Conservation (phyloP, 37 sponge, comb jelly and placozoan genomes). For the Corticium candelabrum region DNA sequence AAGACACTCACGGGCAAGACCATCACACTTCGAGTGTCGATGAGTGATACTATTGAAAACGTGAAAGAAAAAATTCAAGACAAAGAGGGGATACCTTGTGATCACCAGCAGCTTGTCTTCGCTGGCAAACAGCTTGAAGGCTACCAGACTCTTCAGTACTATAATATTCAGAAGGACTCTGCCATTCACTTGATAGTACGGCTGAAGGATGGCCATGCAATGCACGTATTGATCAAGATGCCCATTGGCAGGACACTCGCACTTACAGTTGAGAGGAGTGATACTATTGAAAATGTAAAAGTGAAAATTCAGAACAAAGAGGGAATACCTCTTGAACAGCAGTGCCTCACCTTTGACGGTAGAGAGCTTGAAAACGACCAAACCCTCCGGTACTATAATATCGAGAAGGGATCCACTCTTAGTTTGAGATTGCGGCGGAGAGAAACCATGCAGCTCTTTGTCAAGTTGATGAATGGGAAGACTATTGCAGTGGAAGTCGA, state of each 20-base stretch:
- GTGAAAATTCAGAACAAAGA: no score
- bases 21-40: constrained; percentile 15
- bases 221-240: constrained; percentile 16
- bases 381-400: constrained; percentile 7
- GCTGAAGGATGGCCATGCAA: not conserved
- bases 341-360: not conserved
- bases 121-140: constrained; percentile 6
- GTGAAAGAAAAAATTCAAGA: constrained; percentile 3
- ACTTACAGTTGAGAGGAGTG: constrained; percentile 15
- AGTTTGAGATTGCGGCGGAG: not conserved
- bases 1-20: constrained; percentile 20
- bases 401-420: not conserved
- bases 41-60: not conserved
- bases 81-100: constrained; percentile 29
- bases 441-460: not conserved
- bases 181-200: constrained; percentile 19
- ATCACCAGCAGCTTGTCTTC: constrained; percentile 23
- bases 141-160: not conserved
- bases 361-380: not conserved
- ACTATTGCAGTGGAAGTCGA: no score
- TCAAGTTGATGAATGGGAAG: not conserved
- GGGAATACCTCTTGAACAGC: no score
- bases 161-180: constrained; percentile 22
- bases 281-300: no score
- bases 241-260: constrained; percentile 18